Base-by-base conservation (phyloP, 2,797 vertebrate genomes). In the Megaceryle alcyon region DNA sequence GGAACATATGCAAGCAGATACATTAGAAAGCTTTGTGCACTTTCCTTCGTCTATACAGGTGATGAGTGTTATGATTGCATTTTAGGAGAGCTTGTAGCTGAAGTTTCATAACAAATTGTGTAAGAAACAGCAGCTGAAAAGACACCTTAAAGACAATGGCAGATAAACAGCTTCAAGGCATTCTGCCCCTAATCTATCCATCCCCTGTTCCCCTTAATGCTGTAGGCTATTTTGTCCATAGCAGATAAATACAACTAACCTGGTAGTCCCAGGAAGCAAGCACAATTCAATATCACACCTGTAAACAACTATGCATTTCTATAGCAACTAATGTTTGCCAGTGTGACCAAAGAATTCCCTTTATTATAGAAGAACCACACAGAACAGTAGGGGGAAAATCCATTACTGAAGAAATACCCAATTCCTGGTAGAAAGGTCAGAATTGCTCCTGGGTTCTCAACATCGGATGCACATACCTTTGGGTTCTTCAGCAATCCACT, bases 241-340 rank as follows among this genome's bases (percentile, higher is more conserved):
- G 87, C 48, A 91, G 78, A 84, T 49, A 92, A 90, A 86, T 83
- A 71, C 44, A 64, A 73, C 76, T 21, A 48, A 44, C 35, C 65
- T 26, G 13, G 35, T 49, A 90, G 87, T 93, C 86, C 68, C 75
- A 66, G 86, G 69, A 88, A 96, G 41, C 60, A 78, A 93, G 71
- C 82, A 71, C 73, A 85, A 71, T 88, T 90, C 93, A 94, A 44
- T 78, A 82, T 57, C 6, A 18, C 66, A 91, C 87, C 95, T 86
- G 82, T 92, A 91, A 93, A 92, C 63, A 91, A 64, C 48, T 65
- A 49, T n/a, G 26, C 61, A 96, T 97, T 93, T 92, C 95, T 96
- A 90, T 73, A 79, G 96, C 90, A 96, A 93, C 86, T 88, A 31
- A 79, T 56, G 51, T 85, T 96, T 95, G 82, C 83, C 92, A 78